Evolutionary conservation across 2,888 invertebrate genomes (phyloP).

Genomic region (Helicoverpa assulta): DNA sequence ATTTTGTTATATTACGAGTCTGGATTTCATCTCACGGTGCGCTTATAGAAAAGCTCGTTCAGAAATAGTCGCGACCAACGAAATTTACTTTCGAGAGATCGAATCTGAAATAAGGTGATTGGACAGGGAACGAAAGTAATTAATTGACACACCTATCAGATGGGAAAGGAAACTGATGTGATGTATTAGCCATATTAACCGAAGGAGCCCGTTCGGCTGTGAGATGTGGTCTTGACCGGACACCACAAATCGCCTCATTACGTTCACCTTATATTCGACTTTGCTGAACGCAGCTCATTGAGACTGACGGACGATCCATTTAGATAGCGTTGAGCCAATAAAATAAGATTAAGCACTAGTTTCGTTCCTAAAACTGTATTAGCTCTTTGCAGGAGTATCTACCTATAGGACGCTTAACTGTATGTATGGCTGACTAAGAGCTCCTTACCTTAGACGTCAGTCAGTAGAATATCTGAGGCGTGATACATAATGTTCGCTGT

Average conservation of each 20-base stretch:
- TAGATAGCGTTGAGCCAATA: not conserved
- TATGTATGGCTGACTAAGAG: no score
- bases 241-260: not conserved
- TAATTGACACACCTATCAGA: not conserved
- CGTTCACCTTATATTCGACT: not conserved
- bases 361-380: not conserved
- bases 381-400: no score
- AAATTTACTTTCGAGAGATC: not conserved
- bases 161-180: slow-evolving; percentile 1
- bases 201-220: not conserved
- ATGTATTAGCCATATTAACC: not conserved
- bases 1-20: slow-evolving; percentile 13
- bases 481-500: not conserved
- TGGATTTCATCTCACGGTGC: slow-evolving; percentile 24
- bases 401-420: no score
- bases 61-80: not conserved
- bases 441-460: not conserved
- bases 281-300: no score
- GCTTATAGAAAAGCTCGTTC: not conserved
- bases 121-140: not conserved
- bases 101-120: not conserved
- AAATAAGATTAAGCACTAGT: not conserved
- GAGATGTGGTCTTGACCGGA: slow-evolving; percentile 1
- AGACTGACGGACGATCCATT: not conserved
- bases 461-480: not conserved